Evolutionary conservation across 2,113 vertebrate species (phyloP).

Genomic region (Oryzias curvinotus): DNA sequence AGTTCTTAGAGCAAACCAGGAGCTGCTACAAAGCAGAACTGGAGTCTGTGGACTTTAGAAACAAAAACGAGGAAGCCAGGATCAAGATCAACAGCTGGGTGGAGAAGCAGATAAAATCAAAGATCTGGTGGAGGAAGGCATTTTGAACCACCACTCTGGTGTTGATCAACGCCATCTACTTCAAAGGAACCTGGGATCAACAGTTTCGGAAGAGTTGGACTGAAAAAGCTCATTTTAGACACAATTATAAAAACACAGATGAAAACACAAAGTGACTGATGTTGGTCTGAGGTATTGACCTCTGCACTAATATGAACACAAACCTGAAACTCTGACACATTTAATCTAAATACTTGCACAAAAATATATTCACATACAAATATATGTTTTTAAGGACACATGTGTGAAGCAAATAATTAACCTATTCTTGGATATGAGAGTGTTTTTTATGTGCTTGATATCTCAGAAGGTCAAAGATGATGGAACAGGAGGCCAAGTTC

Average conservation of each 20-base stretch:
- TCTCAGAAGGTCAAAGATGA: slow-evolving; percentile 76
- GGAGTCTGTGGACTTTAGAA: slow-evolving; percentile 66
- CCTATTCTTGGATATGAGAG: too few relatives aligned
- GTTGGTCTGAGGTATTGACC: too few relatives aligned
- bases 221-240: slow-evolving; percentile 67
- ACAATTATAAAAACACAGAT: slow-evolving; percentile 36
- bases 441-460: too few relatives aligned
- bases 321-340: too few relatives aligned
- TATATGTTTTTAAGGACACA: too few relatives aligned
- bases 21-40: slow-evolving; percentile 64
- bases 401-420: too few relatives aligned
- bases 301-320: too few relatives aligned
- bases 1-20: slow-evolving; percentile 49
- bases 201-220: slow-evolving; percentile 73
- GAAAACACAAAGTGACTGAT: background rate
- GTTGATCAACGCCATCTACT: slow-evolving; percentile 91
- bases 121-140: slow-evolving; percentile 70
- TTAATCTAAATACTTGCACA: too few relatives aligned
- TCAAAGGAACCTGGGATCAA: slow-evolving; percentile 83
- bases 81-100: slow-evolving; percentile 75
- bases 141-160: slow-evolving; percentile 77
- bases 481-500: slow-evolving; percentile 81
- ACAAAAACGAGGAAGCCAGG: slow-evolving; percentile 44
- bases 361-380: too few relatives aligned
- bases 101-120: slow-evolving; percentile 83